Conservation (phyloP, 2,113 vertebrate species). For the Halcyon malimbica region DNA sequence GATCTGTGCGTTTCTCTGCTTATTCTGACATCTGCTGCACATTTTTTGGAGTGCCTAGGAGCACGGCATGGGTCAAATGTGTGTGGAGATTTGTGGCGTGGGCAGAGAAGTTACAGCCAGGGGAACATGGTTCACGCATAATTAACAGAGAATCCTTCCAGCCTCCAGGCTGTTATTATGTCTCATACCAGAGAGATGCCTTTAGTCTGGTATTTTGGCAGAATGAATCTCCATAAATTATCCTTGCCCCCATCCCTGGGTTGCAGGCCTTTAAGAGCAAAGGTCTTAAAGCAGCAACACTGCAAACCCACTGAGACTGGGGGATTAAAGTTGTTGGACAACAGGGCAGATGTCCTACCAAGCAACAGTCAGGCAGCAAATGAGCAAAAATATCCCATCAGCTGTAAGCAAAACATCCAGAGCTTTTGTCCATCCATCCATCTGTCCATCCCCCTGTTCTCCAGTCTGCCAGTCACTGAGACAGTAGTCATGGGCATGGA, state of each 20-base stretch:
- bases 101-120: background rate
- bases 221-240: background rate
- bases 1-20: background rate
- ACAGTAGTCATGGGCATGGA: background rate
- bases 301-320: background rate
- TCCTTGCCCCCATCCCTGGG: background rate
- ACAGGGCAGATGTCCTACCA: background rate
- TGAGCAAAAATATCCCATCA: background rate
- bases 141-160: constrained; percentile 32
- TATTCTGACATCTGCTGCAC: background rate
- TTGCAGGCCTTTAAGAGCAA: constrained; percentile 1
- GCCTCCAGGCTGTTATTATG: constrained; percentile 2
- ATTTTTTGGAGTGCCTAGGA: background rate
- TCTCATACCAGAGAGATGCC: constrained; percentile 6
- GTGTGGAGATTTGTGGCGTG: background rate
- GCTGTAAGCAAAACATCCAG: background rate
- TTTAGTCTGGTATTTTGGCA: constrained; percentile 16
- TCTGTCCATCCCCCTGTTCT: background rate
- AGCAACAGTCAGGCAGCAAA: background rate
- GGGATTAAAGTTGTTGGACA: background rate
- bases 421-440: background rate
- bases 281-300: background rate
- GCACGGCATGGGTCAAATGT: background rate
- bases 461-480: background rate
- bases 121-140: constrained; percentile 21